Evolutionary conservation across 2,113 vertebrate genomes (phyloP), one percentile per base, ranked within the genome.

Genomic region (Candoia aspera): DNA sequence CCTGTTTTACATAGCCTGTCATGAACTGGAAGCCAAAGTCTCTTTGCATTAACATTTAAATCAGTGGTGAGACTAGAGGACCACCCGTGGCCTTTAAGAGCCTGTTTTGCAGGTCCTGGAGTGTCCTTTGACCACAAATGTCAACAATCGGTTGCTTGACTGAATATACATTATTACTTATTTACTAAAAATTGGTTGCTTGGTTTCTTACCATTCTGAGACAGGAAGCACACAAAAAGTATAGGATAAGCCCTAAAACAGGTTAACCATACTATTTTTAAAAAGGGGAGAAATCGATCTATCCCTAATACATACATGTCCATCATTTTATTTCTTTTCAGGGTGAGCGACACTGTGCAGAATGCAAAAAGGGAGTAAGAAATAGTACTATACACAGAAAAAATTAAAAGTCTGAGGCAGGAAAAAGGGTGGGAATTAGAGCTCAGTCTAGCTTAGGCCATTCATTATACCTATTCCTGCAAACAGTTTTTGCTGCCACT

Each of bases 1-100:
- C 59, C 90, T 92, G 33, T 59, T 55, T 85, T 55, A 33, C 29
- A 84, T 68, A 88, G 91, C 55, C 90, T 89, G 93, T 42, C 37
- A 0, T 33, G 79, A 92, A 88, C 26, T 0, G 0, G 6, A 49
- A 91, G 87, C 87, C 21, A 0, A 1, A 62, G 6, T 88, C 93
- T 94, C 33, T 87, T 86, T 58, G 33, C 73, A 79, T 79, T 79
- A 79, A 79, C 33, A 37, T 33, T 37, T 37, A 79, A 49, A 49
- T 49, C 49, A 49, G 49, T 49, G 4, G 4, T 49, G 49, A 49
- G 6, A 37, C 37, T 79, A 37, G 8, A 37, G 68, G 15, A 1
- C 68, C 33, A 79, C 15, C 33, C 37, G 21, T 37, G 68, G 68
- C 6, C 68, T 17, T 79, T 37, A 79, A 79, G 6, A n/a, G 33